Evolutionary conservation across 2,888 invertebrate species (phyloP).

Genomic region (Altica lythri): DNA sequence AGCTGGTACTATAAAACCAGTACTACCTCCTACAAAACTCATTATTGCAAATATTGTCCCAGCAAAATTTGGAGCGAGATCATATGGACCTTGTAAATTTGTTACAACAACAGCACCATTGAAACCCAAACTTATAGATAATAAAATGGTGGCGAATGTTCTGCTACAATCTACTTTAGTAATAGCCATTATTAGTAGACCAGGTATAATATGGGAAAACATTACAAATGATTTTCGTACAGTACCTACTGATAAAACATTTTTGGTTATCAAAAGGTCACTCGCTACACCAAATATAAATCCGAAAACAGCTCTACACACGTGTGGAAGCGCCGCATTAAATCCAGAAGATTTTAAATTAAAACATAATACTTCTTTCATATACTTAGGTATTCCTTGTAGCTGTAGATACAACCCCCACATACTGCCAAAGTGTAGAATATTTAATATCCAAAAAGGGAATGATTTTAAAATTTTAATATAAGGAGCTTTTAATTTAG

Average conservation of each 20-base stretch:
- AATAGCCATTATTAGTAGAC: constrained; percentile 54
- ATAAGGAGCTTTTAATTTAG: constrained; percentile 40
- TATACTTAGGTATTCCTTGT: constrained; percentile 39
- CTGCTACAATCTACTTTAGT: constrained; percentile 38
- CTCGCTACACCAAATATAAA: constrained; percentile 41
- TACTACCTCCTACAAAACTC: constrained; percentile 43
- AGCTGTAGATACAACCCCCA: constrained; percentile 42
- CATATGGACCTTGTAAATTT: constrained; percentile 45
- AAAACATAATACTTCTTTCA: constrained; percentile 41
- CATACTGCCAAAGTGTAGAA: constrained; percentile 41
- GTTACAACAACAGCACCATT: constrained; percentile 47
- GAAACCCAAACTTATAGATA: constrained; percentile 41
- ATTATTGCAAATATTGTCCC: constrained; percentile 47
- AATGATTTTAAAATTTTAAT: constrained; percentile 34
- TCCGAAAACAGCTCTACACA: constrained; percentile 41
- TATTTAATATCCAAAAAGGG: constrained; percentile 39
- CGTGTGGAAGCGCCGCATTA: constrained; percentile 43
- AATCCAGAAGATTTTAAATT: constrained; percentile 42
- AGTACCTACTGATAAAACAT: constrained; percentile 32
- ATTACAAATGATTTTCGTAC: constrained; percentile 43
- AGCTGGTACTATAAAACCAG: constrained; percentile 45
- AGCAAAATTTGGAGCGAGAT: constrained; percentile 47
- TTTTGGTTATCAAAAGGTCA: constrained; percentile 39
- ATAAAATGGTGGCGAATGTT: constrained; percentile 36
- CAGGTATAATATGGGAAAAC: constrained; percentile 63